phyloP scores from a whole-genome alignment of 2,797 vertebrate species.

The Nothura maculosa region DNA sequence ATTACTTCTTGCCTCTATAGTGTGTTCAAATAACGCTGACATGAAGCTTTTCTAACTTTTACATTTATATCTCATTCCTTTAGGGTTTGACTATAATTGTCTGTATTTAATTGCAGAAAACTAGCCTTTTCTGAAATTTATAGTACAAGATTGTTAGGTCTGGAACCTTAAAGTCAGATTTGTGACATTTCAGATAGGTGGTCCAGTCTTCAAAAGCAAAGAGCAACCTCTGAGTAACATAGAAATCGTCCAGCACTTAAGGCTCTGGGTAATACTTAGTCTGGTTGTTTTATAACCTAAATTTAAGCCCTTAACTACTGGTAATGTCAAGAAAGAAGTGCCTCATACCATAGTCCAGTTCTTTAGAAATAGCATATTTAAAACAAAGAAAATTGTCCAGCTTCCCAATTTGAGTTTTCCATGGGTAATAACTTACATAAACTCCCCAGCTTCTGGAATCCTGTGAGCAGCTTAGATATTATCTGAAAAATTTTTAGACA shows the following conservation, averaged over 20 bases:
- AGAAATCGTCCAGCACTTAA: constrained; percentile 28
- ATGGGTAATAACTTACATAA: not conserved
- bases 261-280: constrained; percentile 22
- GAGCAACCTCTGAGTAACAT: not conserved
- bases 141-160: not conserved
- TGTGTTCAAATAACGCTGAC: not conserved
- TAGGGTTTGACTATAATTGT: not conserved
- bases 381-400: not conserved
- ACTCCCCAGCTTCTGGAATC: not conserved
- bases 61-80: not conserved
- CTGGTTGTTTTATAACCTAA: constrained; percentile 26
- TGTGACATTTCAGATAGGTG: not conserved
- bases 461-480: not conserved
- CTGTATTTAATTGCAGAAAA: not conserved
- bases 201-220: constrained; percentile 3
- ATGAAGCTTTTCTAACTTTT: constrained; percentile 15
- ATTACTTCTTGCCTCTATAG: not conserved
- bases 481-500: not conserved
- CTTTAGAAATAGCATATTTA: not conserved
- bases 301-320: constrained; percentile 40
- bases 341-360: not conserved
- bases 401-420: not conserved
- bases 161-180: not conserved
- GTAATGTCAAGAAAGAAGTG: constrained; percentile 44
- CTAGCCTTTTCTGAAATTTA: not conserved